A percentile compares a stretch with the other conserved stretches of the same genome.
phyloP scores from a whole-genome alignment of 2,113 vertebrate genomes.

The Bucco capensis region DNA sequence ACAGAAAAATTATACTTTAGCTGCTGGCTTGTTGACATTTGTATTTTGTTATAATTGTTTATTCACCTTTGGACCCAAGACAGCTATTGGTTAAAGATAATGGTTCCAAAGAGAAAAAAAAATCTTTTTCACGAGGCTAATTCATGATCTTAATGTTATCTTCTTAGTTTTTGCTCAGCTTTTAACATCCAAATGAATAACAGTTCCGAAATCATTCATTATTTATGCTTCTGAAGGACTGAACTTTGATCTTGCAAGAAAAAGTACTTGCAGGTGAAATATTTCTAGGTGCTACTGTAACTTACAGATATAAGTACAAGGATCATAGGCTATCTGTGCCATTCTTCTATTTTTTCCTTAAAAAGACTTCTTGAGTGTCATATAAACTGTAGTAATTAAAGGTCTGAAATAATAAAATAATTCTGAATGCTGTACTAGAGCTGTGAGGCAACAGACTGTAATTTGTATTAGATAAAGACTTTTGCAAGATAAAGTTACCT shows the following conservation, averaged over 20 bases:
- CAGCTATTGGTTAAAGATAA: not conserved
- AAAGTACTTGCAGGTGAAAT: not conserved
- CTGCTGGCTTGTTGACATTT: not conserved
- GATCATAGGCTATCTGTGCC: not conserved
- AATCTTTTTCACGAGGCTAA: not conserved
- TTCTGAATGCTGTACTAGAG: not conserved
- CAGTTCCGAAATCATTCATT: not conserved
- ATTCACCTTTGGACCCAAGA: not conserved
- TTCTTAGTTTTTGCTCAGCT: not conserved
- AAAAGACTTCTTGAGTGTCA: not conserved
- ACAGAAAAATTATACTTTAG: not conserved
- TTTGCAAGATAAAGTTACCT: not conserved
- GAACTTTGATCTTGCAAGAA: not conserved
- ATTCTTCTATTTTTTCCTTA: not conserved
- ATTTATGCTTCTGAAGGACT: not conserved
- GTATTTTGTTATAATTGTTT: not conserved
- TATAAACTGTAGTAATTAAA: not conserved
- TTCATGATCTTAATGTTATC: not conserved
- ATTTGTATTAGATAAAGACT: not conserved
- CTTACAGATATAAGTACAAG: not conserved
- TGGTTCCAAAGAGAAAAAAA: not conserved
- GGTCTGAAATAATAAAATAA: not conserved
- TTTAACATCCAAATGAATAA: not conserved
- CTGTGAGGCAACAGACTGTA: not conserved
- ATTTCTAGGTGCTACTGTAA: not conserved